Percentiles rank a stretch among this genome's conserved stretches.
phyloP scores from a whole-genome alignment of 2,797 vertebrate species.

The Sebastolobus alascanus region DNA sequence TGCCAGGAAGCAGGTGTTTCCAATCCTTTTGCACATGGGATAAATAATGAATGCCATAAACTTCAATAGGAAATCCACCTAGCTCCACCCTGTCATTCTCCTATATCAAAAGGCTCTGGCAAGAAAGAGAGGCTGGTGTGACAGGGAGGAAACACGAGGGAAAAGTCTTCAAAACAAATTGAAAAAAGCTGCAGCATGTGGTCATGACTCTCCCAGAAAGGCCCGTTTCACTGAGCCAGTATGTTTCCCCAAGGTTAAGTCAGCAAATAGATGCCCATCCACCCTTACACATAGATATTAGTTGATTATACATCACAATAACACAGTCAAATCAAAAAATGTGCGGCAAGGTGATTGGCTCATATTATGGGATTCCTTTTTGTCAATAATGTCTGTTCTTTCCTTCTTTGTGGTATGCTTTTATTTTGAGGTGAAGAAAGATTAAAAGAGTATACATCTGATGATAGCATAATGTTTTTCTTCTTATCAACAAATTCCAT shows the following conservation, averaged over 20 bases:
- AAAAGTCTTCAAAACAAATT: slow-evolving; percentile 54
- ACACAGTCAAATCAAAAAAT: not conserved
- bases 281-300: not conserved
- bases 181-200: slow-evolving; percentile 64
- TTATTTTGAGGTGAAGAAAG: not conserved
- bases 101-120: slow-evolving; percentile 28
- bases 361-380: not conserved
- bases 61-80: slow-evolving; percentile 30
- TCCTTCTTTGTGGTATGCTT: not conserved
- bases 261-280: slow-evolving; percentile 8
- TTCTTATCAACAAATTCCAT: not conserved
- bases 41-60: slow-evolving; percentile 37
- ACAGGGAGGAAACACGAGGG: slow-evolving; percentile 25
- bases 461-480: not conserved
- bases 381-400: not conserved
- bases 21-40: slow-evolving; percentile 45
- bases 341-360: not conserved
- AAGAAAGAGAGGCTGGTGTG: slow-evolving; percentile 21
- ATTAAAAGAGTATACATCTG: not conserved
- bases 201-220: slow-evolving; percentile 40
- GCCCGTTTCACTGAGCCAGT: slow-evolving; percentile 23
- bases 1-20: slow-evolving; percentile 33
- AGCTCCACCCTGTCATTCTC: slow-evolving; percentile 38
- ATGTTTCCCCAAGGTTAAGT: slow-evolving; percentile 46
- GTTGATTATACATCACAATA: not conserved